phyloP scores from a whole-genome alignment of 1,140 invertebrate genomes.

The Drosophila dunni region DNA sequence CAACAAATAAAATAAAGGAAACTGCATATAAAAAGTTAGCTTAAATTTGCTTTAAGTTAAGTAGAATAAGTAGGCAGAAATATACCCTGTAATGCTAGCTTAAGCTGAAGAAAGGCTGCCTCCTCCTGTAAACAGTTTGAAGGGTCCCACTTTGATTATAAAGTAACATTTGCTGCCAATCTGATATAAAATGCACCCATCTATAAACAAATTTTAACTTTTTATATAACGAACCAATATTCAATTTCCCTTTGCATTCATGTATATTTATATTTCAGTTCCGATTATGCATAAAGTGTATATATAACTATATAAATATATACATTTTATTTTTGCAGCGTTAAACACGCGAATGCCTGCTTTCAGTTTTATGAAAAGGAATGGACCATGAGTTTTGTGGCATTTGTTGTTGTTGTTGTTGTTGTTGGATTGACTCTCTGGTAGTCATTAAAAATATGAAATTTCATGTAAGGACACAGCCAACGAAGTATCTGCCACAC shows the following conservation, averaged over 20 bases:
- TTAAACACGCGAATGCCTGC: conserved; percentile 38
- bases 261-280: not conserved
- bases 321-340: conserved; percentile 27
- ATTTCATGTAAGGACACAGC: conserved; percentile 58
- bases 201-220: conserved; percentile 10
- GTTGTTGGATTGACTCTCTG: conserved; percentile 51
- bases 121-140: too few relatives aligned
- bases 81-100: not conserved
- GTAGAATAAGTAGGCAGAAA: not conserved
- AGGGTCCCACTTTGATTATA: not conserved
- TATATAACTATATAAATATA: not conserved
- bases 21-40: not conserved
- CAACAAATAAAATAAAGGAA: conserved; percentile 13
- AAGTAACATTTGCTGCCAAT: conserved; percentile 7
- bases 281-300: not conserved
- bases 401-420: conserved; percentile 14
- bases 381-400: conserved; percentile 22
- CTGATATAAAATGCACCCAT: not conserved
- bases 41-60: not conserved
- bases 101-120: too few relatives aligned
- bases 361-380: conserved; percentile 36
- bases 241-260: conserved; percentile 35
- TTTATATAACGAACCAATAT: not conserved
- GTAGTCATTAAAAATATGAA: conserved; percentile 77
- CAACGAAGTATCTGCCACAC: conserved; percentile 7